A percentile compares a stretch with the other conserved stretches of the same genome.
Evolutionary conservation across 2,797 vertebrate species (phyloP).

Genomic region (Channallabes apus): DNA sequence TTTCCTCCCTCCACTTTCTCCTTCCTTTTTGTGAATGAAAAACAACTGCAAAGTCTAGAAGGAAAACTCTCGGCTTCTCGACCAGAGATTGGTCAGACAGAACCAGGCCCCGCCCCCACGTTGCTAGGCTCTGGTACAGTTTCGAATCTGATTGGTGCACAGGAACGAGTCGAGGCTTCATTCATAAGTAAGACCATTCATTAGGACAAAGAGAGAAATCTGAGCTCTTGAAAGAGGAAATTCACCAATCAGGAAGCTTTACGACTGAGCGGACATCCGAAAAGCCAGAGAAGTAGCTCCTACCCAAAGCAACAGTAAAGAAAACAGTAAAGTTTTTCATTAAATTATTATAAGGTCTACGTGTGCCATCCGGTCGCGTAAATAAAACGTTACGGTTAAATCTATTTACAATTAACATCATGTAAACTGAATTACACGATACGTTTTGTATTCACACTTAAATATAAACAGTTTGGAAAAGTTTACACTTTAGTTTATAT

Average conservation of each 20-base stretch:
- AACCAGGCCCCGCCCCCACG: slow-evolving; percentile 63
- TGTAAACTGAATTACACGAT: neutral
- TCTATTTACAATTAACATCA: neutral
- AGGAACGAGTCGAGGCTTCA: slow-evolving; percentile 71
- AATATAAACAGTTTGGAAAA: slow-evolving; percentile 3
- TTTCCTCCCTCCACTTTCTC: slow-evolving; percentile 60
- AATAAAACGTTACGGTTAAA: neutral
- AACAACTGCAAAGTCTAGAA: slow-evolving; percentile 80
- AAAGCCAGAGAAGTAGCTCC: slow-evolving; percentile 66
- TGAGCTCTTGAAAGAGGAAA: slow-evolving; percentile 79
- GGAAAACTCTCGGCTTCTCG: slow-evolving; percentile 59
- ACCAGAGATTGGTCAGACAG: slow-evolving; percentile 63
- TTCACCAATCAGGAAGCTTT: slow-evolving; percentile 72
- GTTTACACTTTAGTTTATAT: neutral
- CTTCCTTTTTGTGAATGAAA: slow-evolving; percentile 85
- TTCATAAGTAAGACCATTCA: slow-evolving; percentile 81
- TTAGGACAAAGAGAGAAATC: slow-evolving; percentile 78
- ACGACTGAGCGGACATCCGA: slow-evolving; percentile 63
- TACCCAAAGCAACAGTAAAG: slow-evolving; percentile 60
- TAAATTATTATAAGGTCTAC: neutral
- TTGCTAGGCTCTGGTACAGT: slow-evolving; percentile 62
- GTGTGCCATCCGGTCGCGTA: neutral
- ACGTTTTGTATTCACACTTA: neutral
- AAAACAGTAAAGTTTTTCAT: slow-evolving; percentile 41
- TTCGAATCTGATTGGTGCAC: slow-evolving; percentile 66